A percentile compares a stretch with the other conserved stretches of the same genome.
These are phyloP conservation scores for Thaleichthys pacificus DNA, from an alignment of 2,797 vertebrate genomes.

Conservation along the genomic window DNA sequence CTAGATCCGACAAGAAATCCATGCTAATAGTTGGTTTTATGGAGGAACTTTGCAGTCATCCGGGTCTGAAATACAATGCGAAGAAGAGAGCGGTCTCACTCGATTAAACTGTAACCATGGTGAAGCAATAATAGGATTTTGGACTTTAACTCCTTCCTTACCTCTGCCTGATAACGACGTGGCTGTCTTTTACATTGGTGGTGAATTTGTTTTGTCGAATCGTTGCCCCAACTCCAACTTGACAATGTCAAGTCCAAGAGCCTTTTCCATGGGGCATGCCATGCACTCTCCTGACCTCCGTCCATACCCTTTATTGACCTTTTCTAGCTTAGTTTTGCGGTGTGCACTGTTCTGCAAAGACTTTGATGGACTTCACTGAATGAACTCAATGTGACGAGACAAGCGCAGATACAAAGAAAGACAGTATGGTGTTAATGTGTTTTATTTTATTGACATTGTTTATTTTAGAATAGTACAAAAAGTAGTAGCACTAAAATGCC, in stretches of 20 bases:
- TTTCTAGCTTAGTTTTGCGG: not conserved
- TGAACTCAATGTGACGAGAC: not conserved
- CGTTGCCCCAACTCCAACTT: no score
- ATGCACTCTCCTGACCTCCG: no score
- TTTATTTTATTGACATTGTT: conserved; percentile 48
- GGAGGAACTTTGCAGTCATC: conserved; percentile 12
- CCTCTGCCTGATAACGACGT: not conserved
- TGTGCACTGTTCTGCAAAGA: not conserved
- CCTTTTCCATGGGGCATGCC: no score
- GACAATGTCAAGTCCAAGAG: no score
- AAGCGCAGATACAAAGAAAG: conserved; percentile 9
- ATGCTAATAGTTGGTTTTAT: conserved; percentile 38
- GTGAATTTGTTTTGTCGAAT: no score
- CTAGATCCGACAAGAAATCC: conserved; percentile 68
- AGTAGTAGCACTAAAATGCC: conserved; percentile 50
- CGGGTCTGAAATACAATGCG: conserved; percentile 45
- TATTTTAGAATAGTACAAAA: conserved; percentile 68
- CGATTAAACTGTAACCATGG: conserved; percentile 37
- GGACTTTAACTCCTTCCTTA: conserved; percentile 37
- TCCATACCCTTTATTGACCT: no score
- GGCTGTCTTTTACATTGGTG: no score
- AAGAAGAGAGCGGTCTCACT: conserved; percentile 27
- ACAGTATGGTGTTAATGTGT: conserved; percentile 43
- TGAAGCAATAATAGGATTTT: conserved; percentile 57
- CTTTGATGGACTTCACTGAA: not conserved